A percentile compares a stretch with the other conserved stretches of the same genome.
Conservation (phyloP, 2,888 invertebrate genomes). For the Heliconius cydno region DNA sequence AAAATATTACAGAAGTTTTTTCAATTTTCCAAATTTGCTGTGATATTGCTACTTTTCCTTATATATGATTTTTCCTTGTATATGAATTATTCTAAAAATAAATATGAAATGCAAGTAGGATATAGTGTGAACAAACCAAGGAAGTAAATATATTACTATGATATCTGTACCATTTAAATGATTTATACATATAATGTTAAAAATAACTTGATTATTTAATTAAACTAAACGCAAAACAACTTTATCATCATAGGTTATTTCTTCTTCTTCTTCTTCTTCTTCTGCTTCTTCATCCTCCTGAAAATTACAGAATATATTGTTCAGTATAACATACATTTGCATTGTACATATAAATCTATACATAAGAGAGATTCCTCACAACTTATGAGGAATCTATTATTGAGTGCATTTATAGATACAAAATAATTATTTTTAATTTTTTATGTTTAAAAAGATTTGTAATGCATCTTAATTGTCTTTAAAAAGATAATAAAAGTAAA, state of each 20-base stretch:
- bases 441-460: no score
- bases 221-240: slow-evolving; percentile 59
- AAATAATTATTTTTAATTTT: no score
- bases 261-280: slow-evolving; percentile 55
- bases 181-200: slow-evolving; percentile 18
- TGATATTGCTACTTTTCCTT: background rate
- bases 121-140: slow-evolving; percentile 16
- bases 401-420: no score
- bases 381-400: no score
- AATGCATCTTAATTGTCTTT: no score
- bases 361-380: no score
- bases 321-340: no score
- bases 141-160: slow-evolving; percentile 18
- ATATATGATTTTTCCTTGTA: background rate
- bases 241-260: slow-evolving; percentile 54
- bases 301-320: slow-evolving; percentile 8
- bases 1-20: background rate
- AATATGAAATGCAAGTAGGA: slow-evolving; percentile 24
- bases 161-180: background rate
- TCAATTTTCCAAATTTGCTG: background rate
- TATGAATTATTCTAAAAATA: slow-evolving; percentile 24
- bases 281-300: slow-evolving; percentile 54
- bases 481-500: no score
- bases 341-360: no score
- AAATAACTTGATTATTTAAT: slow-evolving; percentile 28